Base-by-base conservation (phyloP, 2,888 invertebrate species). In the Metopia argyrocephala region DNA sequence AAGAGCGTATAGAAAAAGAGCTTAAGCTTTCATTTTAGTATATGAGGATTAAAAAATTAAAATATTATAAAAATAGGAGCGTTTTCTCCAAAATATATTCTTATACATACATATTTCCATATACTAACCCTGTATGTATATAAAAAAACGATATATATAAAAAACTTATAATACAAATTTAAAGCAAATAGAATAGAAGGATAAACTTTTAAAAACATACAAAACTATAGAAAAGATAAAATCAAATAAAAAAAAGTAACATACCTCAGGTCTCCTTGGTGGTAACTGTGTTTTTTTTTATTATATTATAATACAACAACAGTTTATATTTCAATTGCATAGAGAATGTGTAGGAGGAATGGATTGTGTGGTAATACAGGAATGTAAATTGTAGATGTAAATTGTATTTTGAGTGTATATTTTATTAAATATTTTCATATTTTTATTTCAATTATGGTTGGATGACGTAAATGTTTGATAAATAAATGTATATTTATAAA, bases 231-330 rank as follows among this genome's bases (percentile, higher is more conserved):
- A 76, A 85, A 85, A 79, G 78, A 82, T 46, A n/a, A 84, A 87
- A 86, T 84, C 62, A 70, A 74, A 64, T 76, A 78, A 82, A 52
- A 76, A 59, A 38, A 12, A 71, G 82, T 85, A 87, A 94, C 95
- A 92, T 94, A 96, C 96, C 96, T 96, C 96, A 89, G 96, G 96
- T 93, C 95, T 95, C 92, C 96, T 93, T 91, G 95, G 95, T 91
- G 96, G 95, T 93, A 94, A 93, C 95, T 96, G 93, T 75, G 61
- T 62, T 15, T 65, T 61, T 28, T 9, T 46, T 54, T 21, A 50
- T 27, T 27, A 20, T 69, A 54, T 79, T 48, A 45, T 71, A 59
- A 56, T 78, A 81, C 69, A 76, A 69, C n/a, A 69, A 66, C 46
- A 6, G 38, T 66, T 59, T 61, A 46, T 62, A 21, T 69, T 76